Percentiles rank a stretch among this genome's conserved stretches.
phyloP scores from a whole-genome alignment of 2,888 invertebrate genomes.

The Himalopsyche japonica region DNA sequence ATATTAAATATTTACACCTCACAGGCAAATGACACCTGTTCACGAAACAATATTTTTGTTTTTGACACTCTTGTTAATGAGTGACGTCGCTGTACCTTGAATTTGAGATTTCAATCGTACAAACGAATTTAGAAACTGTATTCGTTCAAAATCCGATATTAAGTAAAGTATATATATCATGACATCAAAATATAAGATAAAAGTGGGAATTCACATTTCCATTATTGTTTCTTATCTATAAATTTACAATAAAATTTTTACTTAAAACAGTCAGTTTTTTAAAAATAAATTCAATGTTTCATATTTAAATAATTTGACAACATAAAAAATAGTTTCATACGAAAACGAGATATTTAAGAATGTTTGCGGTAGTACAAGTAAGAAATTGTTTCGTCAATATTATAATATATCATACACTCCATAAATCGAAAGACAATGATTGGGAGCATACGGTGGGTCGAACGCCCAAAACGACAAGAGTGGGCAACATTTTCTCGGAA shows the following conservation, averaged over 20 bases:
- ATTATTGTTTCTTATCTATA: too few species aligned
- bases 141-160: neutral
- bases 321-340: too few species aligned
- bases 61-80: neutral
- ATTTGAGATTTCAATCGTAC: neutral
- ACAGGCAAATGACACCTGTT: neutral
- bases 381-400: neutral
- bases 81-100: neutral
- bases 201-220: too few species aligned
- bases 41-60: neutral
- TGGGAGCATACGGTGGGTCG: neutral
- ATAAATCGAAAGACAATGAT: neutral
- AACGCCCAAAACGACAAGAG: neutral
- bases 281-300: too few species aligned
- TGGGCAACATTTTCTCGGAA: constrained; percentile 17
- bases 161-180: too few species aligned
- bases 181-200: too few species aligned
- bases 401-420: neutral
- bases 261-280: too few species aligned
- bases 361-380: too few species aligned
- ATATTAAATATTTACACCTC: neutral
- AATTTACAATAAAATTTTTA: too few species aligned
- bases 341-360: too few species aligned
- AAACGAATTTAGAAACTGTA: neutral
- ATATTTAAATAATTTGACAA: too few species aligned